Conservation (phyloP, 30 jellyfish, hydroid and myxozoan genomes). For the Aurelia sp. region DNA sequence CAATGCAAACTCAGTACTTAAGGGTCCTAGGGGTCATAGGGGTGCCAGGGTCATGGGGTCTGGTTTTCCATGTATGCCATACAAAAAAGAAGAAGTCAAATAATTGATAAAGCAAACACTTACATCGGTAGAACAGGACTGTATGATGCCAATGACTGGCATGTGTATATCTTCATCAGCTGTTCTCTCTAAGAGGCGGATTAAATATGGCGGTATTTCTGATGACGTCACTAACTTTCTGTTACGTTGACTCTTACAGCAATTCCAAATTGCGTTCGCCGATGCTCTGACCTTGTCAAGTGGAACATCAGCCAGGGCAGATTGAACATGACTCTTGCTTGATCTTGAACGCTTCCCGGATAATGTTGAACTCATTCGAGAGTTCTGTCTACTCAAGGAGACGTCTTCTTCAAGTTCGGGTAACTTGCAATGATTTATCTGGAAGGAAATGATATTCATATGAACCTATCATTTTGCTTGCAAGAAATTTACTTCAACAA, state of each 20-base stretch:
- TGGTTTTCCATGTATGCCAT: neutral
- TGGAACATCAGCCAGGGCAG: conserved; percentile 25
- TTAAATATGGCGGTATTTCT: conserved; percentile 44
- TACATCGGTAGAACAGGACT: conserved; percentile 46
- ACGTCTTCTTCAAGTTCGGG: conserved; percentile 53
- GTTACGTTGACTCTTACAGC: conserved; percentile 55
- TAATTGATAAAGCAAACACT: neutral
- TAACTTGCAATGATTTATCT: conserved; percentile 36
- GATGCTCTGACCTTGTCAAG: conserved; percentile 27
- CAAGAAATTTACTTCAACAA: too few species aligned
- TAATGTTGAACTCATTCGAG: conserved; percentile 38
- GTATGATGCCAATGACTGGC: conserved; percentile 56
- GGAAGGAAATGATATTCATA: neutral
- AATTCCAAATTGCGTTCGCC: conserved; percentile 59
- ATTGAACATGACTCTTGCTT: conserved; percentile 31
- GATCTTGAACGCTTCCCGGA: conserved; percentile 28
- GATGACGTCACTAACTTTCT: conserved; percentile 38
- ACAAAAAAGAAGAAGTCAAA: neutral
- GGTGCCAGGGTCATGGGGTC: too few species aligned
- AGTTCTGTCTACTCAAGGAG: conserved; percentile 38
- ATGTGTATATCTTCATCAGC: conserved; percentile 33
- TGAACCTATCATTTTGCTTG: too few species aligned
- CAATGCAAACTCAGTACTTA: too few species aligned
- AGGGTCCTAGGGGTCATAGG: too few species aligned
- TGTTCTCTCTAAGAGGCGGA: conserved; percentile 40